phyloP scores from a whole-genome alignment of 2,888 invertebrate species.

The Phyllotreta cruciferae region DNA sequence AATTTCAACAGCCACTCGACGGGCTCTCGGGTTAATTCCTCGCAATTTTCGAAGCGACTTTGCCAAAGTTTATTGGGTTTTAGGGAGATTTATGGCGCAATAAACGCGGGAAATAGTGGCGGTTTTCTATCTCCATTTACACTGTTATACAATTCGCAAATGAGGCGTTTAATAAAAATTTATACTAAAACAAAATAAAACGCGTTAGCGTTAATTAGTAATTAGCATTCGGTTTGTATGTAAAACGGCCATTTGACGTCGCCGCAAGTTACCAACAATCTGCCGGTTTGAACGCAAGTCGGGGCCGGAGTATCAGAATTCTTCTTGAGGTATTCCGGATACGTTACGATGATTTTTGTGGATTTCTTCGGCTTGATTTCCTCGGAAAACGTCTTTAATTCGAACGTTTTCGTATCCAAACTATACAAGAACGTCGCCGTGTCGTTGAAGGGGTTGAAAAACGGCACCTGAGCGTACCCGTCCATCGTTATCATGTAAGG shows the following conservation, averaged over 20 bases:
- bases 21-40: too few relatives aligned
- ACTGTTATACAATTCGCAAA: too few relatives aligned
- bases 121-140: too few relatives aligned
- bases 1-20: too few relatives aligned
- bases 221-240: conserved; percentile 25
- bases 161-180: too few relatives aligned
- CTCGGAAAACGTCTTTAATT: conserved; percentile 56
- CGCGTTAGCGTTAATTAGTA: neutral
- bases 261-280: conserved; percentile 33
- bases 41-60: too few relatives aligned
- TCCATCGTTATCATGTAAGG: conserved; percentile 60
- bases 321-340: conserved; percentile 28
- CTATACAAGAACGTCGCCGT: conserved; percentile 57
- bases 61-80: too few relatives aligned
- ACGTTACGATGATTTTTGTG: conserved; percentile 41
- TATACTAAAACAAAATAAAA: too few relatives aligned
- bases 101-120: too few relatives aligned
- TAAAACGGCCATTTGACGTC: conserved; percentile 31
- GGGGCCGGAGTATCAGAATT: neutral
- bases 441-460: conserved; percentile 61
- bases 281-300: conserved; percentile 36
- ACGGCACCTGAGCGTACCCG: conserved; percentile 54
- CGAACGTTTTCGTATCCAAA: conserved; percentile 60
- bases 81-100: too few relatives aligned
- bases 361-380: conserved; percentile 57